Conservation (phyloP, 2,888 invertebrate genomes). For the Oscheius myriophilus region DNA sequence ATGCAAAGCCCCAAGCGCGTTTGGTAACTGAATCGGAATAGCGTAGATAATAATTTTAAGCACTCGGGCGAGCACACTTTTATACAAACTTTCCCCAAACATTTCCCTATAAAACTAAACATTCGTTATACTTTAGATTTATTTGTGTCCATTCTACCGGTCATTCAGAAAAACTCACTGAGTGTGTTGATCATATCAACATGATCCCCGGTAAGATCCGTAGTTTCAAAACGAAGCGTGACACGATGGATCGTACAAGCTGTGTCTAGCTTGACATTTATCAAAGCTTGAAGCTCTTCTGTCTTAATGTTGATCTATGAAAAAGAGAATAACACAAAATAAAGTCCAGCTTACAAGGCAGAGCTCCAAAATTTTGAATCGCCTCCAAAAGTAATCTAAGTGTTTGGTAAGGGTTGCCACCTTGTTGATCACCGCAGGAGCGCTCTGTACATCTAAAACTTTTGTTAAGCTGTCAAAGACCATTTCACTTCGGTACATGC, state of each 20-base stretch:
- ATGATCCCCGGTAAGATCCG: not conserved
- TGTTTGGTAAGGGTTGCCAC: not conserved
- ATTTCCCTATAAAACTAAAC: too few relatives aligned
- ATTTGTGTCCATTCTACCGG: too few relatives aligned
- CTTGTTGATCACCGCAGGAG: too few relatives aligned
- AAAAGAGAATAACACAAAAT: not conserved
- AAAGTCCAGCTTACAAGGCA: not conserved
- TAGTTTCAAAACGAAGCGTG: not conserved
- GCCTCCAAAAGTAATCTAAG: not conserved
- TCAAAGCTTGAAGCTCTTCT: not conserved
- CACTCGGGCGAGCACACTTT: too few relatives aligned
- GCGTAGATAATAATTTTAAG: too few relatives aligned
- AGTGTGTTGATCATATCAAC: not conserved
- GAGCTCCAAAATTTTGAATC: conserved; percentile 2
- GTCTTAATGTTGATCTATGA: not conserved
- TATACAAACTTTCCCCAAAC: too few relatives aligned
- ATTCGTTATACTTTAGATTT: too few relatives aligned
- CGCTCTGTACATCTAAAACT: not conserved
- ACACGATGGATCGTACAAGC: not conserved
- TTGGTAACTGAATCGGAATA: too few relatives aligned
- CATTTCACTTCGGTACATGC: conserved; percentile 1
- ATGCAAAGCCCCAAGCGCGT: too few relatives aligned
- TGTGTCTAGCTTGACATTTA: too few relatives aligned
- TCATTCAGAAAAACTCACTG: not conserved
- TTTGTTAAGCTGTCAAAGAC: not conserved